Evolutionary conservation across 1,140 invertebrate species (phyloP), one percentile per base, ranked within the genome.

Genomic region (Zaprionus taronus): DNA sequence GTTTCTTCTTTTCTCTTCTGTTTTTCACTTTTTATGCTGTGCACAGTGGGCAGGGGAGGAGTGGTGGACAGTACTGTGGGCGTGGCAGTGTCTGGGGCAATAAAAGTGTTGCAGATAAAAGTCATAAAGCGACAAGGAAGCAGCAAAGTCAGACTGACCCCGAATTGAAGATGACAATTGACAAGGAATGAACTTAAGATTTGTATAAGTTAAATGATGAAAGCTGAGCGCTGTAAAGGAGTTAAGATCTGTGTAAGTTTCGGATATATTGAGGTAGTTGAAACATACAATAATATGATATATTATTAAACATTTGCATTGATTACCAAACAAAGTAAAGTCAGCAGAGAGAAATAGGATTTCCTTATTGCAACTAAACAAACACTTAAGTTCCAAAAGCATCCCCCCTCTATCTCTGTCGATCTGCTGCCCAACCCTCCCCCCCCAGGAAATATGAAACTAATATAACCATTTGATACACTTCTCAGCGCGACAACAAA

Each of bases 51-150:
- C 14, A 2, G n/a, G 9, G 9, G 2, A 9, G 11, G 9, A 34
- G 31, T 34, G 9, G n/a, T n/a, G n/a, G n/a, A n/a, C n/a, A n/a
- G n/a, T n/a, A n/a, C 31, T 11, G 31, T 15, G 55, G 61, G 76
- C 57, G 67, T 57, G 74, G 78, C 61, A 74, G 71, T 75, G 84
- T 84, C 78, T 81, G 78, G 56, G 71, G 74, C 72, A 77, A 87
- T 87, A 87, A 87, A 89, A 89, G 51, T 82, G 85, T 79, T 72
- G 81, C 61, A 69, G 68, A 75, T 85, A 83, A 83, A 79, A 84
- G 85, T 87, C 84, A 87, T 87, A 89, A 89, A 87, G 47, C 47
- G 12, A 56, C 49, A 34, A 34, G 9, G 9, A 34, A 34, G 31
- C 9, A 34, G 31, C 31, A 34, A 34, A 34, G 31, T 34, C 9